Conservation (phyloP, 2,113 vertebrate genomes). For the Hirundichthys speculiger region DNA sequence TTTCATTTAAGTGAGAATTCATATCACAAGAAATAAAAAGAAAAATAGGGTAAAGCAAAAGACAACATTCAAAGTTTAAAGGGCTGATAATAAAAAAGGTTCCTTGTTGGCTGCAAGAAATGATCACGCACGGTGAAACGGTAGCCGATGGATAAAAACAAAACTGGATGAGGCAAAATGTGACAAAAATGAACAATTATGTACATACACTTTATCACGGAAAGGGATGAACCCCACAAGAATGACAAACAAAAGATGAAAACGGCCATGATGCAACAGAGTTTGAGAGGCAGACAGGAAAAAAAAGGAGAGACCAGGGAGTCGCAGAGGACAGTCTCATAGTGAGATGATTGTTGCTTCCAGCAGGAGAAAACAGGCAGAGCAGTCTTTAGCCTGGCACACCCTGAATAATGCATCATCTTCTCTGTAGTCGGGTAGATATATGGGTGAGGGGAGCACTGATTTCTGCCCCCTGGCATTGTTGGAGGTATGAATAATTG, state of each 20-base stretch:
- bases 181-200: constrained; percentile 3
- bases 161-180: not conserved
- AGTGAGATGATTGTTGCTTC: constrained; percentile 65
- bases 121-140: too few relatives aligned
- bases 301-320: constrained; percentile 27
- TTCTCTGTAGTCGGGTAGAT: constrained; percentile 68
- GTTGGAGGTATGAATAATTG: constrained; percentile 76
- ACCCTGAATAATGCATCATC: constrained; percentile 76
- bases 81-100: too few relatives aligned
- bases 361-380: constrained; percentile 59
- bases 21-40: constrained; percentile 16
- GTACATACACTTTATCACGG: too few relatives aligned
- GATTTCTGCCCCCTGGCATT: constrained; percentile 73
- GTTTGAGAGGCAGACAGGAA: constrained; percentile 10
- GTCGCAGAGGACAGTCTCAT: constrained; percentile 46
- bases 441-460: constrained; percentile 58
- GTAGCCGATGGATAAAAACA: not conserved
- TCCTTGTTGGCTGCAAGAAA: too few relatives aligned
- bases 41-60: constrained; percentile 22
- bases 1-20: constrained; percentile 22
- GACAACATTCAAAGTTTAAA: constrained; percentile 13
- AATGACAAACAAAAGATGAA: not conserved
- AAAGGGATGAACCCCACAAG: too few relatives aligned
- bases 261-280: constrained; percentile 31
- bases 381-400: constrained; percentile 69